Conservation (phyloP, 2,113 vertebrate species). For the Calyptomena viridis region DNA sequence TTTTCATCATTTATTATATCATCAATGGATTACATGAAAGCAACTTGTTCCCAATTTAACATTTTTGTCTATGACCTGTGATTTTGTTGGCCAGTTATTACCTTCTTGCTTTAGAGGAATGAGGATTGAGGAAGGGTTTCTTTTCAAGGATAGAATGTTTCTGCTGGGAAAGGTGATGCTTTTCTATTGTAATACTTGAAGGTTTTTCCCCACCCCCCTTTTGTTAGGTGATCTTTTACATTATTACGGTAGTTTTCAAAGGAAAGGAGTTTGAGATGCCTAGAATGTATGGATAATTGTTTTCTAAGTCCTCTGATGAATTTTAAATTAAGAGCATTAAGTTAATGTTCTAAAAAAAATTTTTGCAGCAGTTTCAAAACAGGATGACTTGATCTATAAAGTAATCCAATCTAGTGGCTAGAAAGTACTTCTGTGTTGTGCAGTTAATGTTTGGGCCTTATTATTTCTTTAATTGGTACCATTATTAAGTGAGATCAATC, state of each 20-base stretch:
- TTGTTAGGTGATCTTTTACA: not conserved
- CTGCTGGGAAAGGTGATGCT: not conserved
- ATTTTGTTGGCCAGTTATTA: not conserved
- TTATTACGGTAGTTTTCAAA: not conserved
- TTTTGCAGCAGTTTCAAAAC: not conserved
- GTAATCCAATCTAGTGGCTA: not conserved
- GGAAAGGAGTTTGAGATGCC: not conserved
- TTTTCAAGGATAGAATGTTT: not conserved
- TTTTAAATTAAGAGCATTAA: not conserved
- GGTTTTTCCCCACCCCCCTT: not conserved
- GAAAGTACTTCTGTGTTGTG: not conserved
- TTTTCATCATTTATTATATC: not conserved
- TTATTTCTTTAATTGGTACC: not conserved
- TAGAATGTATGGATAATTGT: not conserved
- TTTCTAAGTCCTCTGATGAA: not conserved
- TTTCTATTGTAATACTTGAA: not conserved
- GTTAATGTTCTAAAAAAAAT: not conserved
- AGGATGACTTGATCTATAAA: not conserved
- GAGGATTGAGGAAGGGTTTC: not conserved
- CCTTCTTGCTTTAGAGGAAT: not conserved
- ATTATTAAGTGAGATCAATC: not conserved
- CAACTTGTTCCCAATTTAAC: not conserved
- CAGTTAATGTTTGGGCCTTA: not conserved
- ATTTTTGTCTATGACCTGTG: not conserved
- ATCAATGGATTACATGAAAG: not conserved